Evolutionary conservation across 2,888 invertebrate genomes (phyloP), one percentile per base, ranked within the genome.

Genomic region (Leuctra nigra): DNA sequence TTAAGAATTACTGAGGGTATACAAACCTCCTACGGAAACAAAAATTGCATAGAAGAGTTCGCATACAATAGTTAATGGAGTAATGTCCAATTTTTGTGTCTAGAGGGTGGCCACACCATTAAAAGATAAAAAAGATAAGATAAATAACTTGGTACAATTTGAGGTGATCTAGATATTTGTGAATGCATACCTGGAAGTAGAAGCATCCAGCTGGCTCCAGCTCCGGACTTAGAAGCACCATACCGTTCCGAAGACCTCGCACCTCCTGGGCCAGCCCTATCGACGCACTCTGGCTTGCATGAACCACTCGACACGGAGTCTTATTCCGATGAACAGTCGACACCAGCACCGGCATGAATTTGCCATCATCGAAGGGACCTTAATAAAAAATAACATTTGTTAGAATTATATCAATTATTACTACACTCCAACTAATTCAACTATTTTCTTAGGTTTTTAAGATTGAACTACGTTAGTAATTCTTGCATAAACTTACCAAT

Each of bases 241-340:
- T 92, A 24, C 95, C 94, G 66, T 88, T 84, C 20, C 88, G 73
- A 1, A 89, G 72, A 48, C 78, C 76, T 0, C 84, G 80, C 46
- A 74, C 64, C 35, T 73, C 71, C 13, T 70, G 69, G 64, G 80
- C 80, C 3, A 94, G 72, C 22, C 87, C 86, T 38, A 93, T 72
- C 2, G 92, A 89, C 0, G 95, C 94, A 63, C 91, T 89, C 71
- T 96, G 94, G 0, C 93, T 92, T 0, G 93, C 93, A 59, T 88
- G 80, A 2, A 95, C 96, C 55, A 84, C 75, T 39, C 91, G 80
- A 68, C 94, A 92, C 0, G 94, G 91, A 4, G 94, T 89, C 63
- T 95, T 84, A 72, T 97, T 95, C 3, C 97, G 79, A 73, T 96
- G 93, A 55, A 98, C 83, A 2, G 91, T 91, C 62, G 86, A 84